Evolutionary conservation across 2,888 invertebrate species (phyloP).

Genomic region (Andrena bucephala): DNA sequence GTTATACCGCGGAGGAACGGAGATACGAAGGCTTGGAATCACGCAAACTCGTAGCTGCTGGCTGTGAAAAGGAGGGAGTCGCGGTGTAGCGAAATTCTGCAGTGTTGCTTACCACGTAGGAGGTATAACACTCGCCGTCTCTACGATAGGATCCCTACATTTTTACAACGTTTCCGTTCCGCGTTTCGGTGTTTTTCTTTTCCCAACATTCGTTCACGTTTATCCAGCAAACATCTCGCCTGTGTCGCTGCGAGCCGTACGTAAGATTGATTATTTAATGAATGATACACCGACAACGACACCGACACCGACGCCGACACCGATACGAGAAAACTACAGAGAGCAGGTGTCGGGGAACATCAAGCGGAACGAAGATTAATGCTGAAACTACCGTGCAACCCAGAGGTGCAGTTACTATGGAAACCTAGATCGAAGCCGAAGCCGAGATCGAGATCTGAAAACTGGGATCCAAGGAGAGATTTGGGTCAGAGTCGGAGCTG

Average conservation of each 20-base stretch:
- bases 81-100: constrained; percentile 71
- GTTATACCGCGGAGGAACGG: constrained; percentile 8
- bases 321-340: background rate
- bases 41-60: constrained; percentile 26
- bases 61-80: constrained; percentile 62
- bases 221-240: background rate
- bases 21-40: constrained; percentile 9
- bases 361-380: background rate
- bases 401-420: background rate
- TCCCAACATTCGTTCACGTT: background rate
- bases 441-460: background rate
- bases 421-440: constrained; percentile 1
- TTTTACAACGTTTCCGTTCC: constrained; percentile 60
- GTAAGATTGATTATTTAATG: background rate
- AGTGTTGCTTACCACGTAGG: constrained; percentile 80
- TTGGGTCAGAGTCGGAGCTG: background rate
- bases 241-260: background rate
- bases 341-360: background rate
- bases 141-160: constrained; percentile 63
- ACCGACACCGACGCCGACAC: background rate
- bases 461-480: background rate
- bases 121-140: constrained; percentile 80
- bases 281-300: background rate
- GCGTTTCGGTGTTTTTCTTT: constrained; percentile 34
- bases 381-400: background rate